A percentile compares a stretch with the other conserved stretches of the same genome.
Conservation (phyloP, 2,888 invertebrate genomes). For the Clusia tigrina region DNA sequence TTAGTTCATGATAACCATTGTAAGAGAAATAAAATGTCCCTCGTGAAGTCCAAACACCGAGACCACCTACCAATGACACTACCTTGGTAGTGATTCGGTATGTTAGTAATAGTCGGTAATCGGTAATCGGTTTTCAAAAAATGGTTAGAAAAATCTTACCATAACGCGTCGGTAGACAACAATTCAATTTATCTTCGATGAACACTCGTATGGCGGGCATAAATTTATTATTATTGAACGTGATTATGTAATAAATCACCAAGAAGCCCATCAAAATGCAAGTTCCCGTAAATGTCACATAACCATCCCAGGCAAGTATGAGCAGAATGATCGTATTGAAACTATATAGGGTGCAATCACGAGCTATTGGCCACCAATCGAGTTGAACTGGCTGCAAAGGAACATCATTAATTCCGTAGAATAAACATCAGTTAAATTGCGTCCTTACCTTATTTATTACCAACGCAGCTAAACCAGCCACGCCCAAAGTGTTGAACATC, state of each 20-base stretch:
- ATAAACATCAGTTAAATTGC: neutral
- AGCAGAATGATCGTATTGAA: slow-evolving; percentile 74
- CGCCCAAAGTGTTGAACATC: slow-evolving; percentile 83
- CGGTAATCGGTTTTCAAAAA: too few species aligned
- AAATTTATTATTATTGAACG: slow-evolving; percentile 71
- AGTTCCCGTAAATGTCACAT: slow-evolving; percentile 80
- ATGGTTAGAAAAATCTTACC: neutral
- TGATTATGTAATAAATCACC: slow-evolving; percentile 72
- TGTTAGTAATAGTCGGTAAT: too few species aligned
- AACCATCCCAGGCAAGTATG: slow-evolving; percentile 76
- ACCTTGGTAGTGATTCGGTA: too few species aligned
- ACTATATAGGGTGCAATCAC: slow-evolving; percentile 79
- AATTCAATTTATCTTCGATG: slow-evolving; percentile 45
- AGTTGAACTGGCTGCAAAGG: slow-evolving; percentile 73
- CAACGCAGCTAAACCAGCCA: slow-evolving; percentile 79
- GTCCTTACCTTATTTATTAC: slow-evolving; percentile 70
- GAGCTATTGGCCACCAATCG: slow-evolving; percentile 78
- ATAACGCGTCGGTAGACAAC: slow-evolving; percentile 32
- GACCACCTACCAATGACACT: too few species aligned
- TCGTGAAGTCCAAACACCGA: too few species aligned
- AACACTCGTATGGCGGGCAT: slow-evolving; percentile 48
- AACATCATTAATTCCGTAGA: too few species aligned
- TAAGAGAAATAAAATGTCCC: too few species aligned
- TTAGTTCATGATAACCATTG: too few species aligned
- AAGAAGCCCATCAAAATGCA: slow-evolving; percentile 73